Evolutionary conservation across 2,113 vertebrate genomes (phyloP), one percentile per base, ranked within the genome.

Genomic region (Zosterops pallidus): DNA sequence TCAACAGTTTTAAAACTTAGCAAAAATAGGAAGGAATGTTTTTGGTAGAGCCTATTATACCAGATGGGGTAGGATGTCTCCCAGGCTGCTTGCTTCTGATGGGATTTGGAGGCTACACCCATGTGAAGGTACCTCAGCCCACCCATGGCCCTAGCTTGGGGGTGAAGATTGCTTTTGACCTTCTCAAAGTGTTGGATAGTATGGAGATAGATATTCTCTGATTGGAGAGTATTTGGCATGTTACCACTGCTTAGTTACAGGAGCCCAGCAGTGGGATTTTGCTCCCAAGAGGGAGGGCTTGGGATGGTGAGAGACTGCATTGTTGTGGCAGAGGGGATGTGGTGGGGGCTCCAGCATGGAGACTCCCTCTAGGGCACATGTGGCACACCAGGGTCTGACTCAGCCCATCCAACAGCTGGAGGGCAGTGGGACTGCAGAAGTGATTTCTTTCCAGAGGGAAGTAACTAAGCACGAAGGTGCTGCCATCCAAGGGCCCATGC

Each of bases 401-500:
- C 11, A 12, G 25, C 35, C 19, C 21, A 8, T 64, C 19, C 35
- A 24, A 7, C 62, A 59, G 71, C 72, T 44, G 44, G 9, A 59
- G 65, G 76, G 16, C 28, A 26, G 9, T 11, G 28, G n/a, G 31
- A 37, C 42, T 50, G 31, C 0, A 0, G 28, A n/a, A 37, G 5
- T 35, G 15, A 23, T 35, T 29, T 25, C 26, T 14, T 72, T 57
- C 20, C 10, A 26, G 8, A 5, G 29, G 16, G 16, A 42, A 56
- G 28, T 26, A 9, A 44, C 22, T 18, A 13, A 52, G 21, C 17
- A 65, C 11, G 8, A 1, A 33, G 15, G 8, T 50, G 9, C 53
- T 78, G 33, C 46, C 1, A 1, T 68, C 22, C 25, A 26, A 63
- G 33, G 62, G 35, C n/a, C 14, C 0, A 0, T 18, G 69, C 22